A percentile compares a stretch with the other conserved stretches of the same genome.
Evolutionary conservation across 2,888 invertebrate species (phyloP).

Genomic region (Palloptera scutellata): DNA sequence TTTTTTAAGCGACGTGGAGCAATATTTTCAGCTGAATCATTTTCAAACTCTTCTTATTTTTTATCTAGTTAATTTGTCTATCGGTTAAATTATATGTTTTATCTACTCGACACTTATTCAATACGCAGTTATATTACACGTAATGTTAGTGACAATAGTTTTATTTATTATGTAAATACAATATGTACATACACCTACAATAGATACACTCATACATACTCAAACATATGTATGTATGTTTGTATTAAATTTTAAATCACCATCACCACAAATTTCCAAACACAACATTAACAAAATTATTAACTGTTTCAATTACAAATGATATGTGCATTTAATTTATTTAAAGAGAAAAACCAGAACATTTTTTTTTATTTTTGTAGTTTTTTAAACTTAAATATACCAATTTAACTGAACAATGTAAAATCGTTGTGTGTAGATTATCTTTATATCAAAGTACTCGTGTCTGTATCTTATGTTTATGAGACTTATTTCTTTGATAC

Average conservation of each 20-base stretch:
- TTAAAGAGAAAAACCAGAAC: not conserved
- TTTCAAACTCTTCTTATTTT: slow-evolving; percentile 31
- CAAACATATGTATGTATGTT: too few relatives aligned
- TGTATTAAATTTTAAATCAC: not conserved
- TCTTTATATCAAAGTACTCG: too few relatives aligned
- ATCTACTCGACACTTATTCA: not conserved
- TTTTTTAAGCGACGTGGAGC: not conserved
- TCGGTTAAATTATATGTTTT: slow-evolving; percentile 24
- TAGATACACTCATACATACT: too few relatives aligned
- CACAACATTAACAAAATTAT: not conserved
- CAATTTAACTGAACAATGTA: too few relatives aligned
- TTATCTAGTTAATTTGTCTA: slow-evolving; percentile 23
- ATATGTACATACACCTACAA: too few relatives aligned
- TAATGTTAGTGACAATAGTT: not conserved
- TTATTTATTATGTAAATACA: slow-evolving; percentile 4
- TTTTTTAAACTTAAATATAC: not conserved
- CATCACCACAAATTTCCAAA: slow-evolving; percentile 1
- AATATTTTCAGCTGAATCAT: slow-evolving; percentile 24
- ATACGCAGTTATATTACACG: too few relatives aligned
- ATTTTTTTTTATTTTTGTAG: slow-evolving; percentile 7
- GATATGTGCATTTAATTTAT: slow-evolving; percentile 44
- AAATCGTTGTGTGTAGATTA: too few relatives aligned
- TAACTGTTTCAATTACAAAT: slow-evolving; percentile 29
- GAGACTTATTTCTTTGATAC: too few relatives aligned
- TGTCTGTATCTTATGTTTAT: too few relatives aligned